A percentile compares a stretch with the other conserved stretches of the same genome.
phyloP scores from a whole-genome alignment of 2,113 vertebrate species.

The Phaetusa simplex region DNA sequence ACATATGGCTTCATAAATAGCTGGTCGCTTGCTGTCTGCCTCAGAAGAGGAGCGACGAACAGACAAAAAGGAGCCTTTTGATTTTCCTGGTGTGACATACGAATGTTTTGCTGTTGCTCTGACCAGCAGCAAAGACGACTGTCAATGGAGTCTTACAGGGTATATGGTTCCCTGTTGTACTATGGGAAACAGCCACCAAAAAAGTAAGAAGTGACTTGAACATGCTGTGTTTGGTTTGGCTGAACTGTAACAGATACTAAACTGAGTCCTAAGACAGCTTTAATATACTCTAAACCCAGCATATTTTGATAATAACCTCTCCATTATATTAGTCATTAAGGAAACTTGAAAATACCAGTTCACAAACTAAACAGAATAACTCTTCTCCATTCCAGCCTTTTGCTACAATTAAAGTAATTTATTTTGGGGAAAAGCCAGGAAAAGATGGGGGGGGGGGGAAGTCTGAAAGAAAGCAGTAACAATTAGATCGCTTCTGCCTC shows the following conservation, averaged over 20 bases:
- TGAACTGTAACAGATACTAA: not conserved
- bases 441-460: not conserved
- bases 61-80: not conserved
- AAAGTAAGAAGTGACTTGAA: not conserved
- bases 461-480: constrained; percentile 16
- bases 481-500: constrained; percentile 32
- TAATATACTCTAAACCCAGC: not conserved
- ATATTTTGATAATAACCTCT: constrained; percentile 46
- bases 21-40: not conserved
- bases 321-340: constrained; percentile 32
- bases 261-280: not conserved
- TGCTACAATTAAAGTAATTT: constrained; percentile 38
- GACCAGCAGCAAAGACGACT: not conserved
- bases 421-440: constrained; percentile 22
- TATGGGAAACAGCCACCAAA: not conserved
- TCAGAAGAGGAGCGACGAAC: not conserved
- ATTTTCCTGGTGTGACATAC: not conserved
- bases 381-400: constrained; percentile 13
- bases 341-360: constrained; percentile 62
- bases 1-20: not conserved
- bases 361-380: constrained; percentile 35
- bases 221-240: not conserved
- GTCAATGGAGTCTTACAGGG: not conserved
- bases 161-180: not conserved
- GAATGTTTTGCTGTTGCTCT: not conserved